These are phyloP conservation scores for Yponomeuta sedellus DNA, from an alignment of 2,888 invertebrate species.

Conservation along the genomic window DNA sequence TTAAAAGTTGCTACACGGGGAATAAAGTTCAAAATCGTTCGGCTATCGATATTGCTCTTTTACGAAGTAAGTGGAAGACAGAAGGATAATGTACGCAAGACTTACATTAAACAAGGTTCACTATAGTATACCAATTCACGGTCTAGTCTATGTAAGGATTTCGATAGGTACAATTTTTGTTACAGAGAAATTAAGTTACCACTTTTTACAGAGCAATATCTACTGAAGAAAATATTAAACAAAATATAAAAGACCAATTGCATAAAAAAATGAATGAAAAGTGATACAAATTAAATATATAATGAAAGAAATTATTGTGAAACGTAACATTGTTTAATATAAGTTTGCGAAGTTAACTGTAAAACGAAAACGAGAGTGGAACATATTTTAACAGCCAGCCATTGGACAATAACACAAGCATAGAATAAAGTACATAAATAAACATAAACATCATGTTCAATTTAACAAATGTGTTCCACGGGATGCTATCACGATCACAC, in stretches of 20 bases:
- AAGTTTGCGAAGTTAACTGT: not conserved
- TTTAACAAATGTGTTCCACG: not conserved
- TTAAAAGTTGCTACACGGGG: not conserved
- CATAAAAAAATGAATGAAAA: constrained; percentile 10
- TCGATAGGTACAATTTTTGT: constrained; percentile 28
- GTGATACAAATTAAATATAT: not conserved
- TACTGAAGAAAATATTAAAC: constrained; percentile 26
- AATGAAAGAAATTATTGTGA: not conserved
- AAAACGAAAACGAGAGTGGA: not conserved
- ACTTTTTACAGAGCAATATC: constrained; percentile 58
- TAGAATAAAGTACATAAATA: not conserved
- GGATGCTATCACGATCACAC: not conserved
- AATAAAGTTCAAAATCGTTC: not conserved
- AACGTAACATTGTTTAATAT: not conserved
- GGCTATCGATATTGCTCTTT: not conserved
- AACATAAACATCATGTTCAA: not conserved
- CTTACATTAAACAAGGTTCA: constrained; percentile 61
- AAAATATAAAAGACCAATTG: constrained; percentile 20
- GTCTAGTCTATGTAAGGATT: not conserved
- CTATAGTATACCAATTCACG: constrained; percentile 19
- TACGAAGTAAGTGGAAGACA: not conserved
- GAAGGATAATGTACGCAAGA: constrained; percentile 35
- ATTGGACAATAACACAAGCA: not conserved
- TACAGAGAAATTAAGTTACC: constrained; percentile 71
- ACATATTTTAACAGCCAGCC: not conserved